Evolutionary conservation across 2,888 invertebrate genomes (phyloP), one percentile per base, ranked within the genome.

Genomic region (Baccha elongata): DNA sequence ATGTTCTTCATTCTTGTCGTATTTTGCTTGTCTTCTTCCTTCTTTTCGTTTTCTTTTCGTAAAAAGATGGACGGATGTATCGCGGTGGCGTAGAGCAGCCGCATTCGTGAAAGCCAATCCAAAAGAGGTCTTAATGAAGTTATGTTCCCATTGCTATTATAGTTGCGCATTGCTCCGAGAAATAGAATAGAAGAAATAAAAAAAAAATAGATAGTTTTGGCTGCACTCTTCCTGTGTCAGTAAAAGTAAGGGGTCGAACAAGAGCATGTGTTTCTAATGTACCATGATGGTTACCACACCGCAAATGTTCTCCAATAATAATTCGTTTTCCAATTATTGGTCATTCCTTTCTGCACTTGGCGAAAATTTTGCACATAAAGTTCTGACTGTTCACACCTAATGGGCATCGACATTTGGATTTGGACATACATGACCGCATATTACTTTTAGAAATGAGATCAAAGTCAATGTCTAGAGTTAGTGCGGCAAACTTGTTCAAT

Each of bases 391-490:
- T 17, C 15, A 50, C 35, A 64, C 29, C 4, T n/a, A 53, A 29
- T 48, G 26, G 29, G 10, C 44, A 67, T 62, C 60, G 3, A 42
- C 42, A 35, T 35, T 3, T n/a, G 46, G 10, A 46, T 23, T n/a
- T 23, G 46, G 23, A 46, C 42, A 42, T 60, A 60, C 60, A 62
- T 50, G 52, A 52, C 52, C 44, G 40, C 67, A 48, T 48, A 32
- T 29, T 19, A 72, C 13, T 48, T 53, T 68, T 74, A 21, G 48
- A 58, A 83, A 73, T 73, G 50, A 83, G 72, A 83, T 83, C 83
- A 83, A 83, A 83, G 76, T 73, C 76, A 83, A 68, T 73, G 72
- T 64, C 72, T 78, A 32, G 5, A 35, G 44, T 17, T 58, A 26
- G 64, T 55, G 50, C 55, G 37, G 23, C 42, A 15, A 46, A 23